These are phyloP conservation scores for Tetramorium parvispinum DNA, from an alignment of 1,140 invertebrate genomes.

Conservation along the genomic window DNA sequence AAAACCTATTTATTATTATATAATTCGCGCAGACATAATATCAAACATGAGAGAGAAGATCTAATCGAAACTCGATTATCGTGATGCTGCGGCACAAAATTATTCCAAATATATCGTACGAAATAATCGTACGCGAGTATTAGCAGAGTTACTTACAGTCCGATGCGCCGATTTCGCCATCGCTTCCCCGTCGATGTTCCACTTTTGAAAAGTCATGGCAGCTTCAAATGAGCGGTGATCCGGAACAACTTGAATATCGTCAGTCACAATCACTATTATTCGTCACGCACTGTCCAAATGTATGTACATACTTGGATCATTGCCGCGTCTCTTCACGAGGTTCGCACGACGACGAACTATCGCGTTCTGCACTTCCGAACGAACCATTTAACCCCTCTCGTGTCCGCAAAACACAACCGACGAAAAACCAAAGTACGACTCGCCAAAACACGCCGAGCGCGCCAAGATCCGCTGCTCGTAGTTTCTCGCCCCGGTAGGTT, in stretches of 20 bases:
- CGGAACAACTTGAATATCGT: background rate
- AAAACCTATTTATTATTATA: conserved; percentile 19
- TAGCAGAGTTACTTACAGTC: background rate
- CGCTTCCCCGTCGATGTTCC: background rate
- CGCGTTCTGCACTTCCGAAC: no score
- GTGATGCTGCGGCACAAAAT: background rate
- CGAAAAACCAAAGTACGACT: no score
- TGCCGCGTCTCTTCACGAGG: no score
- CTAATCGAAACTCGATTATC: background rate
- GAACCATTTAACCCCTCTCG: no score
- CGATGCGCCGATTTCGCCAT: background rate
- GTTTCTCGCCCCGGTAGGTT: background rate
- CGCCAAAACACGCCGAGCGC: no score
- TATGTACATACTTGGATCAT: no score
- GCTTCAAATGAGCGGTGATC: background rate
- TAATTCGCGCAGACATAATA: background rate
- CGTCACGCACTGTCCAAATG: no score
- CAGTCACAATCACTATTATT: no score
- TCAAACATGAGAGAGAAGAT: background rate
- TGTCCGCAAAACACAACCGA: no score
- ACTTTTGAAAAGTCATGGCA: background rate
- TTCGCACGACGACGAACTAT: no score
- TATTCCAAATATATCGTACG: background rate
- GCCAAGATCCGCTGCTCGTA: background rate
- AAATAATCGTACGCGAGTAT: background rate